phyloP scores from a whole-genome alignment of 2,113 vertebrate genomes.

The Calypte anna region DNA sequence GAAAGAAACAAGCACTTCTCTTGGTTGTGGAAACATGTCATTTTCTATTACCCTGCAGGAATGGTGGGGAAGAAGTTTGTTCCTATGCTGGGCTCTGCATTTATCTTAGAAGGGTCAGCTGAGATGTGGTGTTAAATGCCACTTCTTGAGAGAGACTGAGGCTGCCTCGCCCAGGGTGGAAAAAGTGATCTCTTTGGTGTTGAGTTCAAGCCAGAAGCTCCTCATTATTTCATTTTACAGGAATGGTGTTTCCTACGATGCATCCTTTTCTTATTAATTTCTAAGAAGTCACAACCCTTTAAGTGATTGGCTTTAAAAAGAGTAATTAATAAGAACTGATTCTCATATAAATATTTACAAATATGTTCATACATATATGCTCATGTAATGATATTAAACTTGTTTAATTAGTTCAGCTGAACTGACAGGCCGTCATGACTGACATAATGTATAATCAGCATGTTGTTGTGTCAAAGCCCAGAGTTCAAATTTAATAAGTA shows the following conservation, averaged over 20 bases:
- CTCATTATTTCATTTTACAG: not conserved
- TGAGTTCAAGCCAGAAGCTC: not conserved
- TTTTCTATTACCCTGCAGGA: not conserved
- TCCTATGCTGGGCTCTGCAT: not conserved
- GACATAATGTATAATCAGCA: not conserved
- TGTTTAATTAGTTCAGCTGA: not conserved
- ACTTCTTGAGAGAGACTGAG: not conserved
- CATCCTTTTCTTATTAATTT: not conserved
- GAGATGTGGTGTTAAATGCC: accelerated
- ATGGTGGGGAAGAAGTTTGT: not conserved
- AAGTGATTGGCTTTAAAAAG: not conserved
- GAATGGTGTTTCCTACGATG: not conserved
- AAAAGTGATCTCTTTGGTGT: not conserved
- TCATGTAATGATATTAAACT: not conserved
- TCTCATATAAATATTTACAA: not conserved
- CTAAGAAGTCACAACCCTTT: not conserved
- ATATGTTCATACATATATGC: not conserved
- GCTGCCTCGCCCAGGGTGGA: not conserved
- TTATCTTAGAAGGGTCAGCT: not conserved
- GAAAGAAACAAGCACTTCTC: not conserved
- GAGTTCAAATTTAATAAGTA: not conserved
- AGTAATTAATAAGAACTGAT: not conserved
- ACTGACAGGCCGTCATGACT: not conserved
- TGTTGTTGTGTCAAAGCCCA: not conserved
- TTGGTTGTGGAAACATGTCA: accelerated